phyloP scores from a whole-genome alignment of 2,113 vertebrate species.

The Oreotragus oreotragus region DNA sequence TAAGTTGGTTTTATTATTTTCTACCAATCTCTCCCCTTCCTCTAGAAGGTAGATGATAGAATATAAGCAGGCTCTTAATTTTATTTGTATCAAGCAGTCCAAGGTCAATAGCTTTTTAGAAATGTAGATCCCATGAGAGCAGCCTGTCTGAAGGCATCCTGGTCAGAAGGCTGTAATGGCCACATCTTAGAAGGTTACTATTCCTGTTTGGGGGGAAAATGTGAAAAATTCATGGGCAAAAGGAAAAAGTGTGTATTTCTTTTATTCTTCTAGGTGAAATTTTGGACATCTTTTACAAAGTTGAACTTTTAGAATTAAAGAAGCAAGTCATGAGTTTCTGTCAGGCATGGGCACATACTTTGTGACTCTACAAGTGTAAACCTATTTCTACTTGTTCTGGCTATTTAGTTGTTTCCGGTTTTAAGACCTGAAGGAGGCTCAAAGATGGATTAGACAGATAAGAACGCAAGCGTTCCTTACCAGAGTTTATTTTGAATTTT shows the following conservation, averaged over 20 bases:
- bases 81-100: background rate
- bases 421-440: background rate
- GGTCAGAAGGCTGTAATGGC: background rate
- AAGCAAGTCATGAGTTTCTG: background rate
- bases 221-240: background rate
- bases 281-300: conserved; percentile 15
- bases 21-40: background rate
- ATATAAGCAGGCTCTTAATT: background rate
- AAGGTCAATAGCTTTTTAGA: background rate
- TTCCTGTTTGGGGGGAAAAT: background rate
- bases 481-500: background rate
- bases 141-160: background rate
- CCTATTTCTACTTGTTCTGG: background rate
- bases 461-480: background rate
- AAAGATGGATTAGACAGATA: background rate
- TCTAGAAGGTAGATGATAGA: background rate
- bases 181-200: background rate
- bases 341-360: background rate
- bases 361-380: background rate
- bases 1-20: background rate
- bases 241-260: background rate
- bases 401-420: conserved; percentile 26
- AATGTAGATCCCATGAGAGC: background rate
- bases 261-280: background rate
- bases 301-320: conserved; percentile 1